A percentile compares a stretch with the other conserved stretches of the same genome.
Evolutionary conservation across 2,888 invertebrate genomes (phyloP).

Genomic region (Noctua janthe): DNA sequence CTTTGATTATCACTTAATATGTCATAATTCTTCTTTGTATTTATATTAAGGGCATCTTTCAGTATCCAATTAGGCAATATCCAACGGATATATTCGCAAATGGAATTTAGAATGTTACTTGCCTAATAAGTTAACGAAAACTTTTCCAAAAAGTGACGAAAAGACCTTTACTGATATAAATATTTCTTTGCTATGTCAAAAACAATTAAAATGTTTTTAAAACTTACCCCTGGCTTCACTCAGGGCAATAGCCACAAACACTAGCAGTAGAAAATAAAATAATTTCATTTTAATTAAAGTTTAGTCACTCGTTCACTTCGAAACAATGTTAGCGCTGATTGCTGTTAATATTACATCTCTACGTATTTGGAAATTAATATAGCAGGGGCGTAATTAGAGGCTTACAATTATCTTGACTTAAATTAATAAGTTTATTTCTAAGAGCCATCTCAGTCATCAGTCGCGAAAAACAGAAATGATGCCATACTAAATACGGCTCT

Average conservation of each 20-base stretch:
- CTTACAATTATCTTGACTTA: background rate
- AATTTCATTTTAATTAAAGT: slow-evolving; percentile 37
- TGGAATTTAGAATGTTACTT: too few relatives aligned
- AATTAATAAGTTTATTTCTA: background rate
- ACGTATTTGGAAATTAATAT: background rate
- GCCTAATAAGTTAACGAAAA: too few relatives aligned
- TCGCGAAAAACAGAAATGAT: background rate
- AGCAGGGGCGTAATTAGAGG: slow-evolving; percentile 25
- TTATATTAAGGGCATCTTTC: too few relatives aligned
- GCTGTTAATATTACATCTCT: background rate
- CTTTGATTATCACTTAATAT: too few relatives aligned
- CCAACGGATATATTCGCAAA: background rate
- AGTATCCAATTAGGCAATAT: too few relatives aligned
- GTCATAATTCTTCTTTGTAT: too few relatives aligned
- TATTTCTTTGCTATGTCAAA: background rate
- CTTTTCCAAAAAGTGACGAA: too few relatives aligned
- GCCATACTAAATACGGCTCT: background rate
- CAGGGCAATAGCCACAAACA: slow-evolving; percentile 22
- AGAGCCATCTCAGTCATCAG: too few relatives aligned
- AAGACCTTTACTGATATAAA: background rate
- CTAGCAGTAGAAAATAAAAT: slow-evolving; percentile 23
- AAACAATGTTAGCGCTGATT: slow-evolving; percentile 7
- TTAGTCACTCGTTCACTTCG: slow-evolving; percentile 3
- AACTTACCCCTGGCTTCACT: slow-evolving; percentile 45
- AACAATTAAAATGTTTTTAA: background rate